A percentile compares a stretch with the other conserved stretches of the same genome.
Conservation (phyloP, 2,797 vertebrate species). For the Betta splendens region DNA sequence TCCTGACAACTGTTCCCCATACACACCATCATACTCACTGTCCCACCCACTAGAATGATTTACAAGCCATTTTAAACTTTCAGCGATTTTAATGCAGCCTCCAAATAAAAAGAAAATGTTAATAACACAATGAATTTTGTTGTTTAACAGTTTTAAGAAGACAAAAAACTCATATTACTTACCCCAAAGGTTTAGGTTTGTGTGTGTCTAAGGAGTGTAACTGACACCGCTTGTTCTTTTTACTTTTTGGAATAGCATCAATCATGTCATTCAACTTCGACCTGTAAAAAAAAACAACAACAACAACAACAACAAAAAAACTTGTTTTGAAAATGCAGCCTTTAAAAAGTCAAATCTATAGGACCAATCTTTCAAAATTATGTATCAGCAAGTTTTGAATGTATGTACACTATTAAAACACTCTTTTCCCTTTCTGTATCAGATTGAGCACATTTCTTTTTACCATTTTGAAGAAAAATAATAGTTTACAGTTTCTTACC, state of each 20-base stretch:
- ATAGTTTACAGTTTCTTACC: slow-evolving; percentile 79
- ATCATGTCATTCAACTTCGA: slow-evolving; percentile 96
- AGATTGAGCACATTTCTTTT: too few relatives aligned
- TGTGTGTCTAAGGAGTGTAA: slow-evolving; percentile 98
- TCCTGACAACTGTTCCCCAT: neutral
- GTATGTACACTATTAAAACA: too few relatives aligned
- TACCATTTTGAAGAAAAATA: neutral
- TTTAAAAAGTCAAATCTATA: neutral
- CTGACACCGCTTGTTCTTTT: slow-evolving; percentile 98
- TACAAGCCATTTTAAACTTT: too few relatives aligned
- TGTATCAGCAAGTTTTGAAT: too few relatives aligned
- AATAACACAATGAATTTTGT: too few relatives aligned
- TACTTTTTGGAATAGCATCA: slow-evolving; percentile 98
- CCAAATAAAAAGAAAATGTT: neutral
- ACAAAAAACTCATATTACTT: slow-evolving; percentile 68
- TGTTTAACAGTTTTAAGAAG: slow-evolving; percentile 1
- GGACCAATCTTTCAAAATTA: too few relatives aligned
- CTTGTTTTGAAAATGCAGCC: neutral
- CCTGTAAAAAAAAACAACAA: slow-evolving; percentile 80
- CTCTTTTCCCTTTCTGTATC: too few relatives aligned
- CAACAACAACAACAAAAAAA: too few relatives aligned
- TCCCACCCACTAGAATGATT: neutral
- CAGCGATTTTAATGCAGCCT: too few relatives aligned
- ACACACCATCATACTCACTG: too few relatives aligned
- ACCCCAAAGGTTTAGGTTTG: slow-evolving; percentile 98